Evolutionary conservation across 2,888 invertebrate genomes (phyloP).

Genomic region (Stictocephala bisonia): DNA sequence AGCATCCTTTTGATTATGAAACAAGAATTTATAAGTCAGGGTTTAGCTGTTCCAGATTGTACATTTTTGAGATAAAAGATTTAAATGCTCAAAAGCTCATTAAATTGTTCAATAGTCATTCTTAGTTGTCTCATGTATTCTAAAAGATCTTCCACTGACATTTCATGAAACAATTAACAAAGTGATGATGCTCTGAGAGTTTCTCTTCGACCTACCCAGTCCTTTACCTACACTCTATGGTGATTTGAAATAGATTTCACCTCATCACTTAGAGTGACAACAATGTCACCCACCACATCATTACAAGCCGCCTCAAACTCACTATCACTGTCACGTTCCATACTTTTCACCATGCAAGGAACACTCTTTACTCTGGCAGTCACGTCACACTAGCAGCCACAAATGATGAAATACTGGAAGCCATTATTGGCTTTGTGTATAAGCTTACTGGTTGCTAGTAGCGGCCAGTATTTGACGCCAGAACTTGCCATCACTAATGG

Average conservation of each 20-base stretch:
- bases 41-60: too few species aligned
- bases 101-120: background rate
- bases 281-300: background rate
- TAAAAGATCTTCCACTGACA: background rate
- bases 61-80: too few species aligned
- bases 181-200: background rate
- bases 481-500: too few species aligned
- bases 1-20: too few species aligned
- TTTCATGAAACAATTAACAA: too few species aligned
- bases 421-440: background rate
- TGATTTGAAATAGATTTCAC: background rate
- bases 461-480: background rate
- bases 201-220: slow-evolving; percentile 2
- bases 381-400: background rate
- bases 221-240: slow-evolving; percentile 13
- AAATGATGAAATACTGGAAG: background rate
- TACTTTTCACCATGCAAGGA: too few species aligned
- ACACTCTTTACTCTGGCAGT: background rate
- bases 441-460: background rate
- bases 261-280: background rate
- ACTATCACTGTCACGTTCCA: too few species aligned
- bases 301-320: background rate
- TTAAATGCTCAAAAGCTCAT: too few species aligned
- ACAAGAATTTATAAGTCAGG: too few species aligned
- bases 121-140: background rate